Conservation (phyloP, 2,797 vertebrate species). For the Characodon lateralis region DNA sequence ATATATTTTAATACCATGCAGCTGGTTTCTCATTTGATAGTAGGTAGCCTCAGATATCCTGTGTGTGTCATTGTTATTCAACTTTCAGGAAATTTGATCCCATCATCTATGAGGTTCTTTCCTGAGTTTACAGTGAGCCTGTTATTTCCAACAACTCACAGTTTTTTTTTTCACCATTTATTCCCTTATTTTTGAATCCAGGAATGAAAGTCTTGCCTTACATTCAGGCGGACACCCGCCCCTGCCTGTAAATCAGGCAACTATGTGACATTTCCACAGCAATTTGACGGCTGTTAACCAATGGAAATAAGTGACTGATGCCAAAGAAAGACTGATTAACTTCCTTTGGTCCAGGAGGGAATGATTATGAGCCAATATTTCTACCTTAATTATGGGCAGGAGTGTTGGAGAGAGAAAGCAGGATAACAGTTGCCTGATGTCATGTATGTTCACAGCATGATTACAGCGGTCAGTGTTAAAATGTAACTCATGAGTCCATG, state of each 20-base stretch:
- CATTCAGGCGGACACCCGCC: constrained; percentile 15
- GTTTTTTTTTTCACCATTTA: neutral
- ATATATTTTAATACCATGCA: neutral
- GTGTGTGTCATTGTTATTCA: neutral
- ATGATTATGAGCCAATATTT: constrained; percentile 47
- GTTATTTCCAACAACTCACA: neutral
- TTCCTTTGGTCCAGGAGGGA: constrained; percentile 26
- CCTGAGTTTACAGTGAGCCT: neutral
- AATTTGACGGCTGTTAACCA: constrained; percentile 44
- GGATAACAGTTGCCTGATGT: constrained; percentile 47
- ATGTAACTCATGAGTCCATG: constrained; percentile 34
- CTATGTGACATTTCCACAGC: constrained; percentile 42
- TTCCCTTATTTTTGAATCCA: constrained; percentile 25
- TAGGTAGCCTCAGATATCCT: neutral
- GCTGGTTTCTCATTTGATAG: neutral
- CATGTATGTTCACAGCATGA: constrained; percentile 14
- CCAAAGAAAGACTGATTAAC: constrained; percentile 55
- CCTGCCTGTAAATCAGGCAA: constrained; percentile 23
- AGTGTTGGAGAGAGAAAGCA: constrained; percentile 28
- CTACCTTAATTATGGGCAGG: constrained; percentile 42
- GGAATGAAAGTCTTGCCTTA: constrained; percentile 27
- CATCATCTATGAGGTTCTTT: neutral
- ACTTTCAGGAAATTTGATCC: neutral
- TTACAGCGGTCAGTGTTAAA: constrained; percentile 28
- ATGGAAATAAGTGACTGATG: constrained; percentile 55